Conservation (phyloP, 2,888 invertebrate species). For the Zele albiditarsus region DNA sequence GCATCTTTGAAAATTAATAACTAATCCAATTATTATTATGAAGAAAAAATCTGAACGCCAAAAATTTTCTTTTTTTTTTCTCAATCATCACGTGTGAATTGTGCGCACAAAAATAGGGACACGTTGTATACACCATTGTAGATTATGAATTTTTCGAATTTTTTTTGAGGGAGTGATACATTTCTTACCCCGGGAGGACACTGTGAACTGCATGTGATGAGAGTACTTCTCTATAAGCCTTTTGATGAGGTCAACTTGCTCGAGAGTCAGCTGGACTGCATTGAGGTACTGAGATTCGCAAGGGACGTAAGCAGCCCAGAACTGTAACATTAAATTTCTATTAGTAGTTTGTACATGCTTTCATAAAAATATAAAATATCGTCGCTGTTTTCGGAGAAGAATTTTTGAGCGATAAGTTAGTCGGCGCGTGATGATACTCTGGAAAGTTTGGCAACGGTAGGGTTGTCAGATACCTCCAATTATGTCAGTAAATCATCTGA, state of each 20-base stretch:
- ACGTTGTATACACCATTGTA: background rate
- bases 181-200: conserved; percentile 79
- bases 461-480: background rate
- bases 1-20: no score
- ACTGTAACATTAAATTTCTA: conserved; percentile 73
- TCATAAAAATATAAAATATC: background rate
- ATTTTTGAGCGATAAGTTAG: no score
- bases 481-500: background rate
- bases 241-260: conserved; percentile 84
- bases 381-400: no score
- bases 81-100: no score
- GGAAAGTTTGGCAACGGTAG: no score
- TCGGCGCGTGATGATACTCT: no score
- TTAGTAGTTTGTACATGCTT: background rate
- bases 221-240: conserved; percentile 82
- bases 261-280: conserved; percentile 81
- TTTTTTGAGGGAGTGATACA: background rate
- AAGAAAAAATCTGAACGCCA: no score
- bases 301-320: conserved; percentile 84
- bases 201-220: conserved; percentile 78
- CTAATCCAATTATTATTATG: no score
- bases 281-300: conserved; percentile 82
- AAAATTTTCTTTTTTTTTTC: no score
- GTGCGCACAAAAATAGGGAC: no score
- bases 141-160: background rate